These are phyloP conservation scores for Spodoptera frugiperda DNA, from an alignment of 1,140 invertebrate genomes.

Conservation along the genomic window DNA sequence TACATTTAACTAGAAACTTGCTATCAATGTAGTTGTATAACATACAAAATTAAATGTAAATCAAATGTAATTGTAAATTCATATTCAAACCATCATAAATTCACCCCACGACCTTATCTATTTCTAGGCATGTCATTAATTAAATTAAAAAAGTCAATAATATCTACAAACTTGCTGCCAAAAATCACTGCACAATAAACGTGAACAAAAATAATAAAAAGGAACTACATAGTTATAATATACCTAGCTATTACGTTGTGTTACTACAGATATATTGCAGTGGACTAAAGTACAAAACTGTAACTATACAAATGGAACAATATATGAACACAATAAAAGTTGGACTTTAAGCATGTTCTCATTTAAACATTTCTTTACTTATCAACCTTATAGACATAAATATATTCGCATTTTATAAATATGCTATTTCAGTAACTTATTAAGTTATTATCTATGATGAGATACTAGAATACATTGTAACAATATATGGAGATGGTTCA, in stretches of 20 bases:
- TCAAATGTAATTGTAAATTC: conserved; percentile 23
- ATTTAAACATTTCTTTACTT: not conserved
- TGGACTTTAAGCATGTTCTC: conserved; percentile 27
- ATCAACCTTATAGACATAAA: conserved; percentile 24
- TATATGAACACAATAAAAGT: conserved; percentile 44
- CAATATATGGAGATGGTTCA: conserved; percentile 16
- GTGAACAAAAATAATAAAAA: conserved; percentile 44
- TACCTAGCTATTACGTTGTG: conserved; percentile 31
- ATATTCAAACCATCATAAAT: conserved; percentile 28
- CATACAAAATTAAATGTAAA: conserved; percentile 5
- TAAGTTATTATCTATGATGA: not conserved
- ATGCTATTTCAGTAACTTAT: conserved; percentile 26
- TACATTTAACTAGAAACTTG: conserved; percentile 41
- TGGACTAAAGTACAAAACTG: conserved; percentile 23
- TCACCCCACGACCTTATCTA: conserved; percentile 29
- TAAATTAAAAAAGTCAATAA: conserved; percentile 44
- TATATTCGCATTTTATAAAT: conserved; percentile 38
- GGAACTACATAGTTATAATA: conserved; percentile 43
- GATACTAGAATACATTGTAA: conserved; percentile 9
- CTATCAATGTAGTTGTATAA: conserved; percentile 28
- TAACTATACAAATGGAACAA: conserved; percentile 38
- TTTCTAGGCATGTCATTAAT: conserved; percentile 18
- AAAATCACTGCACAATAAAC: conserved; percentile 40
- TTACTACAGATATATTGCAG: conserved; percentile 23
- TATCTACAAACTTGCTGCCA: conserved; percentile 36